A percentile compares a stretch with the other conserved stretches of the same genome.
phyloP scores from a whole-genome alignment of 2,888 invertebrate genomes.

The Lomographa bimaculata region DNA sequence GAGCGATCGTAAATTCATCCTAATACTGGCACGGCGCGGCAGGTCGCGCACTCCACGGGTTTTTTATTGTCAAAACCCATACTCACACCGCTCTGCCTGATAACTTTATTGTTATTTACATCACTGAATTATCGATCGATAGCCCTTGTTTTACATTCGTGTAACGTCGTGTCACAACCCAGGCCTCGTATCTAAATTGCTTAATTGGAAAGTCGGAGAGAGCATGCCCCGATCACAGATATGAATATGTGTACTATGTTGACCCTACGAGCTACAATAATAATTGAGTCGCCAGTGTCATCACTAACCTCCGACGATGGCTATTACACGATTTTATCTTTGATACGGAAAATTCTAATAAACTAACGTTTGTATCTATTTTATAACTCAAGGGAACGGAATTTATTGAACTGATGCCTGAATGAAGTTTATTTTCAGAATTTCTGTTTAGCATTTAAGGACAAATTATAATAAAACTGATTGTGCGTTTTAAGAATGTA shows the following conservation, averaged over 20 bases:
- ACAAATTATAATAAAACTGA: too few relatives aligned
- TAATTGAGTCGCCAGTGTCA: conserved; percentile 60
- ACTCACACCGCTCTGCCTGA: conserved; percentile 67
- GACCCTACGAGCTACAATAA: too few relatives aligned
- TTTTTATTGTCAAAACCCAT: conserved; percentile 82
- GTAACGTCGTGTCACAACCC: conserved; percentile 69
- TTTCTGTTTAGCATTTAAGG: too few relatives aligned
- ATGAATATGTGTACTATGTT: conserved; percentile 59
- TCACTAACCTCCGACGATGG: conserved; percentile 47
- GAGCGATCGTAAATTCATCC: conserved; percentile 68
- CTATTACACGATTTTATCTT: conserved; percentile 62
- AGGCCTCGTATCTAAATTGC: conserved; percentile 78
- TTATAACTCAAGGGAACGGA: conserved; percentile 53
- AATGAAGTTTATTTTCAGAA: too few relatives aligned
- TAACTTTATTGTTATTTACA: conserved; percentile 83
- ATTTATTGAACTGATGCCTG: too few relatives aligned
- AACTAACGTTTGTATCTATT: conserved; percentile 51
- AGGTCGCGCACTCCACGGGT: conserved; percentile 58
- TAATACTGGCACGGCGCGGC: conserved; percentile 58
- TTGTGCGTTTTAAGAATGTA: too few relatives aligned
- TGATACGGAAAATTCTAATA: conserved; percentile 55
- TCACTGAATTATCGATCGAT: conserved; percentile 77
- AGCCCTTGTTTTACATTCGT: conserved; percentile 79
- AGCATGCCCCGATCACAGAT: conserved; percentile 60
- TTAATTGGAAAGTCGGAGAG: conserved; percentile 79